These are phyloP conservation scores for Adelphocoris suturalis DNA, from an alignment of 2,888 invertebrate species.

Conservation along the genomic window DNA sequence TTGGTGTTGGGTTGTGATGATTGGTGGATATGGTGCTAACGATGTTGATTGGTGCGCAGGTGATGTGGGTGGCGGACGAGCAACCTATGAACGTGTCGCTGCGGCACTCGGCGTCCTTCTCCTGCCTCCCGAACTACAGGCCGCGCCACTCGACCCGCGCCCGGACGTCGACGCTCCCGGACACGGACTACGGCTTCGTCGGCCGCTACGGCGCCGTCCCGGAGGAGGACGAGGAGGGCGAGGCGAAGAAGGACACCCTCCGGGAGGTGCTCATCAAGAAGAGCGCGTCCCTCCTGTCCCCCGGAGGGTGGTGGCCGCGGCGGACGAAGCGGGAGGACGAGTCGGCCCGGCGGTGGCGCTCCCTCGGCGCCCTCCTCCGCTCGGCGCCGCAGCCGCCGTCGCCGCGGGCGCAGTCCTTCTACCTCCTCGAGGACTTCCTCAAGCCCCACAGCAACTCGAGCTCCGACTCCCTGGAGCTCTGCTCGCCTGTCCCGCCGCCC, in stretches of 20 bases:
- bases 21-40: not conserved
- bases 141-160: slow-evolving; percentile 67
- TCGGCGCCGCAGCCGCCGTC: slow-evolving; percentile 78
- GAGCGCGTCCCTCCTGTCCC: slow-evolving; percentile 76
- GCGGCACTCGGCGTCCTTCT: slow-evolving; percentile 80
- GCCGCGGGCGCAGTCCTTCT: slow-evolving; percentile 79
- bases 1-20: slow-evolving; percentile 1
- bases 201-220: slow-evolving; percentile 74
- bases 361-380: slow-evolving; percentile 71
- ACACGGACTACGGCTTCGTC: slow-evolving; percentile 78
- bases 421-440: slow-evolving; percentile 80
- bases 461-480: slow-evolving; percentile 78
- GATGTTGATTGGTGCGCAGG: slow-evolving; percentile 49
- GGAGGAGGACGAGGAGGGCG: slow-evolving; percentile 75
- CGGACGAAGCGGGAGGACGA: slow-evolving; percentile 79
- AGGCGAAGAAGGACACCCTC: slow-evolving; percentile 71
- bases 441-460: slow-evolving; percentile 78
- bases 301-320: slow-evolving; percentile 76
- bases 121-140: slow-evolving; percentile 78
- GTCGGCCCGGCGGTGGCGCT: slow-evolving; percentile 75
- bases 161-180: slow-evolving; percentile 79
- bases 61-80: slow-evolving; percentile 74
- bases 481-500: slow-evolving; percentile 79
- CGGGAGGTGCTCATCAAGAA: slow-evolving; percentile 76
- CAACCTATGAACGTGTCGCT: slow-evolving; percentile 78